Evolutionary conservation across 2,797 vertebrate species (phyloP).

Genomic region (Poeciliopsis infans): DNA sequence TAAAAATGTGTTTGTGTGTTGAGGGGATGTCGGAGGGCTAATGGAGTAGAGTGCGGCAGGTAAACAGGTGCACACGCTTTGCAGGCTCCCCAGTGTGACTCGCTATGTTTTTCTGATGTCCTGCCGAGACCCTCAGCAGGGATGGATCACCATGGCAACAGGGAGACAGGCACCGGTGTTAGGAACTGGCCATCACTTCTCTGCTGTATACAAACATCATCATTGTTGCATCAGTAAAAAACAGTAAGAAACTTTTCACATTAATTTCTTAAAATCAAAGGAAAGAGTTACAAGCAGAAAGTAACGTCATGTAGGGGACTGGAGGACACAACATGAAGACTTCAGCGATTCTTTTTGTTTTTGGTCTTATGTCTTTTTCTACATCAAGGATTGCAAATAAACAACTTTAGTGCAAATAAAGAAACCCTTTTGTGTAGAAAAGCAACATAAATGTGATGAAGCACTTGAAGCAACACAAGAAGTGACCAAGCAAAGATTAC

Average conservation of each 20-base stretch:
- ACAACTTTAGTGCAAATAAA: background rate
- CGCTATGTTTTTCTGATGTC: constrained; percentile 70
- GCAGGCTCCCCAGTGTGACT: constrained; percentile 54
- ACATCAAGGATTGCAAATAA: background rate
- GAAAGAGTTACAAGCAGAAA: background rate
- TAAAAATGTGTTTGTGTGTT: constrained; percentile 21
- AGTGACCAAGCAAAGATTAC: background rate
- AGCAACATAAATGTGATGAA: background rate
- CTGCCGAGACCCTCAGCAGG: constrained; percentile 62
- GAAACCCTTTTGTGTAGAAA: background rate
- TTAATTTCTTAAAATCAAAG: background rate
- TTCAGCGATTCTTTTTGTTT: background rate
- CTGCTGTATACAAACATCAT: background rate
- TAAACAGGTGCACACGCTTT: constrained; percentile 35
- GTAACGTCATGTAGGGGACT: background rate
- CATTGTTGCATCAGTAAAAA: constrained; percentile 15
- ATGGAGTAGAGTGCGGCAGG: constrained; percentile 40
- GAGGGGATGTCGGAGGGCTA: constrained; percentile 61
- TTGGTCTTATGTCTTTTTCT: background rate
- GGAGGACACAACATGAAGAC: background rate
- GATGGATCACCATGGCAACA: constrained; percentile 71
- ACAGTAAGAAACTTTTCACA: background rate
- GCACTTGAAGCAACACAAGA: background rate
- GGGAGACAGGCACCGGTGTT: constrained; percentile 16
- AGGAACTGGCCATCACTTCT: constrained; percentile 20